Conservation (phyloP, 1,140 invertebrate species). For the Dolichoris vasculosae region DNA sequence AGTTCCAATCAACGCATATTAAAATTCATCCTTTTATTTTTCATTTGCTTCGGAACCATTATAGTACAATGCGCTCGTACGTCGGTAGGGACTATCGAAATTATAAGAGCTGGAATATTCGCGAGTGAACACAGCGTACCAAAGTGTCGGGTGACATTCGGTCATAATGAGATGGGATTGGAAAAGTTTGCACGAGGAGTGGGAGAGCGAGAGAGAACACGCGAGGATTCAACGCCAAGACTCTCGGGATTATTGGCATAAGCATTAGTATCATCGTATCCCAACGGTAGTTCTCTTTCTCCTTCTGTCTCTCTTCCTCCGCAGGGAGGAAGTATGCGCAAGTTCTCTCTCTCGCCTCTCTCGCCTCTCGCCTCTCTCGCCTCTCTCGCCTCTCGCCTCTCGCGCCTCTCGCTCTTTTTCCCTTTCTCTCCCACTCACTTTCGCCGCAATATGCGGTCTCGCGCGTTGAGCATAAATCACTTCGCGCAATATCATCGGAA, state of each 20-base stretch:
- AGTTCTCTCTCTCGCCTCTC: not conserved
- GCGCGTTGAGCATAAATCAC: constrained; percentile 69
- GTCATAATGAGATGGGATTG: constrained; percentile 43
- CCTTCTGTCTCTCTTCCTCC: not conserved
- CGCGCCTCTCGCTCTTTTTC: constrained; percentile 49
- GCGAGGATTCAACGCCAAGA: not conserved
- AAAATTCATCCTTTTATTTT: constrained; percentile 7
- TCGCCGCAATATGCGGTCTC: constrained; percentile 67
- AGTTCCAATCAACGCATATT: not conserved
- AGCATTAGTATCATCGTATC: constrained; percentile 62
- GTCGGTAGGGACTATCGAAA: constrained; percentile 7
- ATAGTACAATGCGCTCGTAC: not conserved
- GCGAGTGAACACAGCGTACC: not conserved
- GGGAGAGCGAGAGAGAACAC: not conserved
- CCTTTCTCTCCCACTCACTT: not conserved
- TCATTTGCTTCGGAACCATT: not conserved
- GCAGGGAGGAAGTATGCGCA: too few relatives aligned
- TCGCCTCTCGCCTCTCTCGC: not conserved
- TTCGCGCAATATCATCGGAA: constrained; percentile 70
- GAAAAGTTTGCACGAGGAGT: constrained; percentile 33
- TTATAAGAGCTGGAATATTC: not conserved
- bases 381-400: constrained; percentile 11
- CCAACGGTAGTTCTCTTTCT: not conserved
- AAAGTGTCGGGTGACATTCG: constrained; percentile 7
- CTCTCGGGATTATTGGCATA: constrained; percentile 60